Base-by-base conservation (phyloP, 2,888 invertebrate genomes). In the Pyrrhosoma nymphula region DNA sequence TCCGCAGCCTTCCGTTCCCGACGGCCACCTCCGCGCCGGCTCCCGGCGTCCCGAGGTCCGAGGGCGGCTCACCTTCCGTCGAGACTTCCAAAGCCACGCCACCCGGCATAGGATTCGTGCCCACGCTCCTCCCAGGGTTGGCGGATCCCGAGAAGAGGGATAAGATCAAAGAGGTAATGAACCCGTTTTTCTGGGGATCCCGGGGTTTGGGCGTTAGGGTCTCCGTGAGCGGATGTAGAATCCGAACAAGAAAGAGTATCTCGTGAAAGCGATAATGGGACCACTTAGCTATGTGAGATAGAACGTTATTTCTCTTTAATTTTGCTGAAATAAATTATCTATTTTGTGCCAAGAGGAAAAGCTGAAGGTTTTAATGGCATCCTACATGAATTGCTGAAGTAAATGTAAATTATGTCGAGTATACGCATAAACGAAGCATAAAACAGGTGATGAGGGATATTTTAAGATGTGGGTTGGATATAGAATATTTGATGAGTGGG, bases 81-180 rank as follows among this genome's bases (percentile, higher is more conserved):
- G 93, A 93, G 75, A 93, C 93, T 14, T 93, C 93, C 14, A 93
- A 56, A 56, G 93, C 93, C 47, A 93, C 63, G 26, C 93, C 93
- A 2, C 93, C 93, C 26, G 93, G 69, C 63, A 69, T 55, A 16
- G 93, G 47, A 12, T 93, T 93, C 93, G 93, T 93, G 93, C 93
- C 93, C 47, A 93, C 93, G 26, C 47, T 93, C 35, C 93, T 93
- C 23, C 93, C 93, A 69, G 93, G 93, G 18, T 55, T 93, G 69
- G 93, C 93, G 16, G 93, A 93, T 23, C 69, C n/a, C 20, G 93
- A 93, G 93, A 93, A 93, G 69, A 93, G 93, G 93, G 93, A 93
- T n/a, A 93, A 93, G 93, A 75, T 93, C 69, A 93, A 93, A 69
- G 93, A 93, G 93, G 93, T 93, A 93, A 93, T 20, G 35, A 56